Conservation (phyloP, 2,113 vertebrate genomes). For the Recurvirostra avosetta region DNA sequence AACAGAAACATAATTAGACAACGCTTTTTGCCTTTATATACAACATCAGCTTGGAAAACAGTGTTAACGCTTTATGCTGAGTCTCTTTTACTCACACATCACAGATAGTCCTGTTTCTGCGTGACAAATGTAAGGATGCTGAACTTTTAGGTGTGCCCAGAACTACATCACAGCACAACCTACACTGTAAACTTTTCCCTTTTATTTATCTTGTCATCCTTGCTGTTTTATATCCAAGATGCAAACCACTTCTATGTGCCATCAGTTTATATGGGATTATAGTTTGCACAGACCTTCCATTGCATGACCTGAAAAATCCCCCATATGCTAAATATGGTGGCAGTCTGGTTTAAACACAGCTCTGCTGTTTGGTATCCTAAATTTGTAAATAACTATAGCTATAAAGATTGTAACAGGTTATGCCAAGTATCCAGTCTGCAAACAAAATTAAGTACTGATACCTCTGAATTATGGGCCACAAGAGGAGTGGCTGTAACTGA, state of each 20-base stretch:
- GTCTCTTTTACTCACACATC: slow-evolving; percentile 47
- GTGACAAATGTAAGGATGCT: background rate
- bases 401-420: background rate
- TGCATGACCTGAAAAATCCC: background rate
- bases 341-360: background rate
- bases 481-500: background rate
- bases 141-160: slow-evolving; percentile 33
- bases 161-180: background rate
- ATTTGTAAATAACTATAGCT: background rate
- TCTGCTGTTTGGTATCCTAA: background rate
- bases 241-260: background rate
- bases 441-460: background rate
- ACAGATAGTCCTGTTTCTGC: slow-evolving; percentile 45
- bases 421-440: background rate
- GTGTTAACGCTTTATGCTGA: slow-evolving; percentile 56
- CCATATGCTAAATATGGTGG: background rate
- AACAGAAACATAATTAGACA: slow-evolving; percentile 39
- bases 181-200: background rate
- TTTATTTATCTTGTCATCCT: background rate
- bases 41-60: slow-evolving; percentile 39
- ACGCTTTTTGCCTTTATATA: slow-evolving; percentile 25
- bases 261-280: background rate
- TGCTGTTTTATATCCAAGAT: background rate
- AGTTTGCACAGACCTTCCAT: background rate
- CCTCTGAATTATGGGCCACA: background rate